Conservation (phyloP, 2,888 invertebrate genomes). For the Heliconius cydno region DNA sequence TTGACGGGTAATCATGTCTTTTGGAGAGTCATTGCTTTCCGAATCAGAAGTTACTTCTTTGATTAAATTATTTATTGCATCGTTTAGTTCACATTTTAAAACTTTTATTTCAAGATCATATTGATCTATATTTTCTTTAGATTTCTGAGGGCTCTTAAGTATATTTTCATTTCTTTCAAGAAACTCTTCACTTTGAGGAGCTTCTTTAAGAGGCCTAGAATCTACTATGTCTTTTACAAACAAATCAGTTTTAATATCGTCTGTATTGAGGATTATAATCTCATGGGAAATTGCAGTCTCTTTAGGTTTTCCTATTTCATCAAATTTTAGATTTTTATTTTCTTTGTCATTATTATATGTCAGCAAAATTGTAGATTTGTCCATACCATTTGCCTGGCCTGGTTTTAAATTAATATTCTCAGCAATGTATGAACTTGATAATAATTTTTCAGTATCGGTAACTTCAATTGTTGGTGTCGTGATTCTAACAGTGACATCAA, state of each 20-base stretch:
- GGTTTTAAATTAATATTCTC: slow-evolving; percentile 45
- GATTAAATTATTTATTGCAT: slow-evolving; percentile 76
- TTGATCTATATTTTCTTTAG: slow-evolving; percentile 49
- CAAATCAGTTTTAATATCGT: slow-evolving; percentile 71
- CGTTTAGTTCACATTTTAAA: slow-evolving; percentile 76
- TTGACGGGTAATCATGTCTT: slow-evolving; percentile 74
- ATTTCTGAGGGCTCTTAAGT: slow-evolving; percentile 39
- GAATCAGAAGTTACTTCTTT: slow-evolving; percentile 74
- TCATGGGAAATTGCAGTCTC: slow-evolving; percentile 57
- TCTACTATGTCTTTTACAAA: slow-evolving; percentile 70
- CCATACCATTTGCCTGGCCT: slow-evolving; percentile 35
- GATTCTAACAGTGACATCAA: slow-evolving; percentile 76
- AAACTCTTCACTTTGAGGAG: background rate
- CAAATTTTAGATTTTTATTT: background rate
- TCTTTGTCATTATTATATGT: slow-evolving; percentile 8
- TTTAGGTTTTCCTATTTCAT: slow-evolving; percentile 5
- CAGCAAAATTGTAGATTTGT: slow-evolving; percentile 8
- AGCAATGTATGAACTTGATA: slow-evolving; percentile 66
- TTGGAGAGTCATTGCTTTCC: slow-evolving; percentile 60
- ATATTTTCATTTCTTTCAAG: slow-evolving; percentile 29
- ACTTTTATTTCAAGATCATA: slow-evolving; percentile 74
- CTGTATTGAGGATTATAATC: slow-evolving; percentile 71
- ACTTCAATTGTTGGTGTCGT: slow-evolving; percentile 81
- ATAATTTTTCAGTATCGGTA: slow-evolving; percentile 72
- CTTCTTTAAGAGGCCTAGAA: background rate